phyloP scores from a whole-genome alignment of 2,113 vertebrate genomes.

The Pimephales promelas region DNA sequence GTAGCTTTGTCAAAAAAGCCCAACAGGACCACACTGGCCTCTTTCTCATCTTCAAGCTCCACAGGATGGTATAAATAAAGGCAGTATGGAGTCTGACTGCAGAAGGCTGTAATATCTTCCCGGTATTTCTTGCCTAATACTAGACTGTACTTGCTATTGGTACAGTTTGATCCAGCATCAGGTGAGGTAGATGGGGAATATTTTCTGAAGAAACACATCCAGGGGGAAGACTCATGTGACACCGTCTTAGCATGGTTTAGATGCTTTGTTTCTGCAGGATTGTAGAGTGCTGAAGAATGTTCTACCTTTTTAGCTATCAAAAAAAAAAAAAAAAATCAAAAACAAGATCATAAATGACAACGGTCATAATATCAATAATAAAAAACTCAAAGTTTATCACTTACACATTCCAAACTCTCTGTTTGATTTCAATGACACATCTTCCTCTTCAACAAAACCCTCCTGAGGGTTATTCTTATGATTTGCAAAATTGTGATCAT shows the following conservation, averaged over 20 bases:
- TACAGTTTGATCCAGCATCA: slow-evolving; percentile 8
- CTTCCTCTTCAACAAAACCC: not conserved
- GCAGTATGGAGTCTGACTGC: slow-evolving; percentile 62
- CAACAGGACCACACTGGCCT: slow-evolving; percentile 59
- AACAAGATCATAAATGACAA: not conserved
- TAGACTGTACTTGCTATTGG: slow-evolving; percentile 5
- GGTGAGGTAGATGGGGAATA: slow-evolving; percentile 18
- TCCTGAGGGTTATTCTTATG: slow-evolving; percentile 68
- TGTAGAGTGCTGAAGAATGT: slow-evolving; percentile 9
- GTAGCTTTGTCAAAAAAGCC: slow-evolving; percentile 65
- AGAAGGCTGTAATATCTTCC: slow-evolving; percentile 49
- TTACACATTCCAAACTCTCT: slow-evolving; percentile 4
- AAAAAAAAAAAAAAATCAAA: too few species aligned
- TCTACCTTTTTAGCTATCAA: not conserved
- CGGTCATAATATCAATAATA: not conserved
- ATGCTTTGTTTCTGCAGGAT: not conserved
- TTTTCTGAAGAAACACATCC: slow-evolving; percentile 54
- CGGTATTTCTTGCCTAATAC: slow-evolving; percentile 41
- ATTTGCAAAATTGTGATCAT: slow-evolving; percentile 79
- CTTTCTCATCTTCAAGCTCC: slow-evolving; percentile 52
- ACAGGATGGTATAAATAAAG: slow-evolving; percentile 68
- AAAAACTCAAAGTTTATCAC: too few species aligned
- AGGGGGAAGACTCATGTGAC: not conserved
- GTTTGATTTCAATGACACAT: not conserved
- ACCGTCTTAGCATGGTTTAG: not conserved